Evolutionary conservation across 2,888 invertebrate species (phyloP), one percentile per base, ranked within the genome.

Genomic region (Drosophila robusta): DNA sequence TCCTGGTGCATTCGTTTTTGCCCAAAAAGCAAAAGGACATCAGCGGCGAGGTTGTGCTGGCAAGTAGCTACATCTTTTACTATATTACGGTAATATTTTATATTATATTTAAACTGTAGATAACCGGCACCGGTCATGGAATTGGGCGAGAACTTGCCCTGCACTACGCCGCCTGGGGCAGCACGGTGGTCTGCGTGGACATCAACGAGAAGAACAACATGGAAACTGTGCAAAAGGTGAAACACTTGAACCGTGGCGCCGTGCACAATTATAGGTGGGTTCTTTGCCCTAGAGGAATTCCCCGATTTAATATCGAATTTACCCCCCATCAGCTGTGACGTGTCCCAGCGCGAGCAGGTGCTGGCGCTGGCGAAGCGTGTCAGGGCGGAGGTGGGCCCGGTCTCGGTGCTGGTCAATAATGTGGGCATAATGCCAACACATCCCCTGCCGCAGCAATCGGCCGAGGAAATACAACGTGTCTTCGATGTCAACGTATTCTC

Each of bases 371-470:
- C 95, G 0, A 93, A 94, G 52, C 94, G 93, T 87, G 94, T 97
- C 1, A 93, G 93, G 51, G 91, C 93, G 5, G 95, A 97, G 78
- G 95, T 97, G 0, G 97, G 97, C 0, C 94, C 95, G 56, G 95
- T 97, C 4, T 95, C 95, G 0, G 95, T 97, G 88, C 92, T 97
- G 57, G 93, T 97, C 8, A 97, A 97, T 92, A 97, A 97, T 93
- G 97, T 97, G 0, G 97, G 97, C 4, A 96, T 97, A 71, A 96
- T 97, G 96, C 96, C 96, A 0, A 95, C 95, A 83, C 95, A 95
- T 90, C 93, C 95, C 0, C 92, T 97, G 54, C 91, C 95, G 34
- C 93, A 95, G 46, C 95, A 95, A 65, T 94, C 94, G 0, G 93
- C 94, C 29, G 94, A 94, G 68, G 96, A 96, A 89, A 95, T 97